Percentiles rank a stretch among this genome's conserved stretches.
Conservation (phyloP, 2,797 vertebrate species). For the Lepus oiostolus region DNA sequence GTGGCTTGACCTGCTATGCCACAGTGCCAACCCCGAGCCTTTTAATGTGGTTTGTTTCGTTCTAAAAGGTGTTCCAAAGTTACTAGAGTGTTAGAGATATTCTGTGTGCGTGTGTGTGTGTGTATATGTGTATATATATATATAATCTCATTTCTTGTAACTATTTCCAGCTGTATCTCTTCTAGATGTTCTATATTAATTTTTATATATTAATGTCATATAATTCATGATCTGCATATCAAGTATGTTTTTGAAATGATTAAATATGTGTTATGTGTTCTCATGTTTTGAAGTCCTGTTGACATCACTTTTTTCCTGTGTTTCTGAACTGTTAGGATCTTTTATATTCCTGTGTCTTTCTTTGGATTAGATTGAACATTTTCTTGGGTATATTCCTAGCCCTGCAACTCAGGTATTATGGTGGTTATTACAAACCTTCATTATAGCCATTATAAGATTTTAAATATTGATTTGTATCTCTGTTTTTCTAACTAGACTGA, state of each 20-base stretch:
- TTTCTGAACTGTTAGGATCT: conserved; percentile 4
- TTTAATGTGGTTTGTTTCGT: too few species aligned
- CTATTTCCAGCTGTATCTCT: background rate
- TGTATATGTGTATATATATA: background rate
- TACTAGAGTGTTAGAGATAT: background rate
- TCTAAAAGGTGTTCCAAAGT: too few species aligned
- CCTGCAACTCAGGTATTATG: background rate
- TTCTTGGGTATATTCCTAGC: background rate
- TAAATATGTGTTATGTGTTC: background rate
- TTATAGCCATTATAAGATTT: background rate
- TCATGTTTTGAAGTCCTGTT: background rate
- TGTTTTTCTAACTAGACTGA: background rate
- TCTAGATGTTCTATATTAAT: background rate
- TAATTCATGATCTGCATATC: background rate
- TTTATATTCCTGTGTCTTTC: background rate
- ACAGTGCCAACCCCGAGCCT: too few species aligned
- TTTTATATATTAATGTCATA: background rate
- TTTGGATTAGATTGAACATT: background rate
- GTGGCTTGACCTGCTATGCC: too few species aligned
- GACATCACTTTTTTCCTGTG: background rate
- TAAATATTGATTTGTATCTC: background rate
- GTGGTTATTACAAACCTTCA: background rate
- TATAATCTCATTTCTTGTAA: background rate
- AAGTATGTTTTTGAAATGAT: conserved; percentile 1
- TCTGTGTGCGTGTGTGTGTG: background rate